phyloP scores from a whole-genome alignment of 2,888 invertebrate species.

The Euplexia lucipara region DNA sequence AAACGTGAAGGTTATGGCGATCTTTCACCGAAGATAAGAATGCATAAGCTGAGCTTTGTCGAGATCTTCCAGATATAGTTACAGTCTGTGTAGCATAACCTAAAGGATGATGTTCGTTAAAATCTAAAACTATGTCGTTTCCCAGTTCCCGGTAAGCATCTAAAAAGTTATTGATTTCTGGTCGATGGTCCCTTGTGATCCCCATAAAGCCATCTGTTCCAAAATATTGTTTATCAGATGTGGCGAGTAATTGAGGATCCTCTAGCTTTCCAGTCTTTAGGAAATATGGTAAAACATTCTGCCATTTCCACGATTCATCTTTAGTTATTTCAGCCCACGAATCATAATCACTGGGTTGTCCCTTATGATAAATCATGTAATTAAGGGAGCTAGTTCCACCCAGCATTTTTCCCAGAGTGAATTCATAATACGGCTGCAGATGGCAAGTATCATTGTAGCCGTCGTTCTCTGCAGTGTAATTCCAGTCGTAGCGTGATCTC shows the following conservation, averaged over 20 bases:
- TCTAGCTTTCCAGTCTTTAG: slow-evolving; percentile 68
- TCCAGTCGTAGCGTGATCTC: slow-evolving; percentile 69
- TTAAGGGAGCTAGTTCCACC: slow-evolving; percentile 75
- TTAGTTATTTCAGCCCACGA: slow-evolving; percentile 65
- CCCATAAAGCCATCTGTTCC: slow-evolving; percentile 64
- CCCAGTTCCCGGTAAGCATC: slow-evolving; percentile 80
- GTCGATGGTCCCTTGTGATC: slow-evolving; percentile 61
- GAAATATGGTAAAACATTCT: slow-evolving; percentile 70
- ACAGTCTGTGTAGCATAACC: slow-evolving; percentile 65
- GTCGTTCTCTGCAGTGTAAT: slow-evolving; percentile 70
- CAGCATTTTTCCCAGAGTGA: slow-evolving; percentile 73
- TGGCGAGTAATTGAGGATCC: slow-evolving; percentile 56
- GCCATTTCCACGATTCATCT: slow-evolving; percentile 72
- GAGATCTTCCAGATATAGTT: slow-evolving; percentile 70
- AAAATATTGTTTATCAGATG: slow-evolving; percentile 58
- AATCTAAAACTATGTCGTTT: slow-evolving; percentile 70
- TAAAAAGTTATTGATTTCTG: slow-evolving; percentile 60
- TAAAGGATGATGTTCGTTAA: slow-evolving; percentile 73
- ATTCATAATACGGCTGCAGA: slow-evolving; percentile 52
- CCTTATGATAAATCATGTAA: slow-evolving; percentile 71
- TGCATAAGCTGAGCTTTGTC: slow-evolving; percentile 83
- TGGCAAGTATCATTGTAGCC: slow-evolving; percentile 58
- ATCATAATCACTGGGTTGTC: slow-evolving; percentile 70
- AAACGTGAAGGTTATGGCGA: slow-evolving; percentile 69
- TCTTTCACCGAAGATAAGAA: slow-evolving; percentile 69